phyloP scores from a whole-genome alignment of 2,888 invertebrate genomes.

The Harmothoe impar region DNA sequence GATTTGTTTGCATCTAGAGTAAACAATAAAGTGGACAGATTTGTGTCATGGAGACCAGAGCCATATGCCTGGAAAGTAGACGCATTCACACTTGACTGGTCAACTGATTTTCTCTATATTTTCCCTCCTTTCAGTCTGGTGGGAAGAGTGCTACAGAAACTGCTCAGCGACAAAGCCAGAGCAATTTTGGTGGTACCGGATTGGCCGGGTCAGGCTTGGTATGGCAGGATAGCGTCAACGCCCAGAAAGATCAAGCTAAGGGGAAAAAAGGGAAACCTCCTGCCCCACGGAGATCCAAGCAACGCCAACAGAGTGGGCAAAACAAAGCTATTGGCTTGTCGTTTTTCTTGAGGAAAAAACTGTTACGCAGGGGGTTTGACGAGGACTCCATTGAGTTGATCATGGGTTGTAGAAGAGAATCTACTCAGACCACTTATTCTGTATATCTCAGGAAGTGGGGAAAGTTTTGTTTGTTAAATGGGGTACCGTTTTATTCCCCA shows the following conservation, averaged over 20 bases:
- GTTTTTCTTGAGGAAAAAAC: too few species aligned
- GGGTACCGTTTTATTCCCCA: too few species aligned
- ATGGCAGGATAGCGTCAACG: background rate
- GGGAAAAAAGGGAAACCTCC: background rate
- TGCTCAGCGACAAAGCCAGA: background rate
- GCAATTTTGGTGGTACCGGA: background rate
- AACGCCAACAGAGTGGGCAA: background rate
- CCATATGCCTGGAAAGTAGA: too few species aligned
- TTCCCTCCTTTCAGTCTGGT: constrained; percentile 3
- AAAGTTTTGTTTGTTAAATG: too few species aligned
- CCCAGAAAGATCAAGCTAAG: background rate
- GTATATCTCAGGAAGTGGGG: too few species aligned
- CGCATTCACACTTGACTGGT: background rate
- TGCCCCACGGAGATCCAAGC: background rate
- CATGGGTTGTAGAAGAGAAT: too few species aligned
- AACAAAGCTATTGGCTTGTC: too few species aligned
- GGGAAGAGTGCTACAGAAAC: background rate
- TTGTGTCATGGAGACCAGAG: too few species aligned
- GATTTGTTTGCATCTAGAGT: too few species aligned
- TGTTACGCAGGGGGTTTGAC: too few species aligned
- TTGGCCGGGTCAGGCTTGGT: background rate
- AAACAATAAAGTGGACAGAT: background rate
- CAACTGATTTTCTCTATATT: background rate
- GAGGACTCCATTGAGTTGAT: too few species aligned
- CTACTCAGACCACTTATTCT: too few species aligned